A percentile compares a stretch with the other conserved stretches of the same genome.
Evolutionary conservation across 2,888 invertebrate species (phyloP).

Genomic region (Meghimatium bilineatum): DNA sequence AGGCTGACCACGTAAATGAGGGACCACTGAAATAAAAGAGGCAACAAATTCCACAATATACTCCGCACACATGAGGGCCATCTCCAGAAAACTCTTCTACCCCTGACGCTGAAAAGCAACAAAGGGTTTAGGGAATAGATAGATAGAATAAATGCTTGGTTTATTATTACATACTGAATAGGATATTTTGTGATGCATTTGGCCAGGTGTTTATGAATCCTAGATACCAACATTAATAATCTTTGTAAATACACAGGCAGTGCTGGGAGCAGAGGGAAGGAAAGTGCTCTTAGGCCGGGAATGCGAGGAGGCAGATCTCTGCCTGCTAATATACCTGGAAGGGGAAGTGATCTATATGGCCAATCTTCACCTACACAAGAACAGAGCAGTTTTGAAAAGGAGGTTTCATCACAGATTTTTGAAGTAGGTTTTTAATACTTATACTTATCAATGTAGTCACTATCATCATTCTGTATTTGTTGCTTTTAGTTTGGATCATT

Average conservation of each 20-base stretch:
- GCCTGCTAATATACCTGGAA: conserved; percentile 34
- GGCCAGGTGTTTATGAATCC: background rate
- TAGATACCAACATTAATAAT: background rate
- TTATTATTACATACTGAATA: background rate
- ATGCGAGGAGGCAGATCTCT: conserved; percentile 40
- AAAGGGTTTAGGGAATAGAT: too few species aligned
- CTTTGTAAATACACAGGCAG: conserved; percentile 33
- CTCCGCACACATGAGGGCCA: too few species aligned
- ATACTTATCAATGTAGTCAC: too few species aligned
- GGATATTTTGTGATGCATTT: background rate
- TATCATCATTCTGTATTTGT: too few species aligned
- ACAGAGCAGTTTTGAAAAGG: conserved; percentile 48
- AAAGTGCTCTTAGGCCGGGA: conserved; percentile 45
- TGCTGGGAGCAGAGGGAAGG: conserved; percentile 45
- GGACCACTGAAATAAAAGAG: too few species aligned
- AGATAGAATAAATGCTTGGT: background rate
- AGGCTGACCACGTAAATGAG: too few species aligned
- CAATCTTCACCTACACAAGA: conserved; percentile 27
- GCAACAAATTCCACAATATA: too few species aligned
- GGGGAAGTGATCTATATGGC: conserved; percentile 19
- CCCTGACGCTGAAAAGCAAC: too few species aligned
- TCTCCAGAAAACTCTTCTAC: too few species aligned
- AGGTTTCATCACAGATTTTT: conserved; percentile 53
- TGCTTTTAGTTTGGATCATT: too few species aligned
- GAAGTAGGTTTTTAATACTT: conserved; percentile 46